A percentile compares a stretch with the other conserved stretches of the same genome.
Conservation (phyloP, 1,140 invertebrate genomes). For the Platyscapa corneri region DNA sequence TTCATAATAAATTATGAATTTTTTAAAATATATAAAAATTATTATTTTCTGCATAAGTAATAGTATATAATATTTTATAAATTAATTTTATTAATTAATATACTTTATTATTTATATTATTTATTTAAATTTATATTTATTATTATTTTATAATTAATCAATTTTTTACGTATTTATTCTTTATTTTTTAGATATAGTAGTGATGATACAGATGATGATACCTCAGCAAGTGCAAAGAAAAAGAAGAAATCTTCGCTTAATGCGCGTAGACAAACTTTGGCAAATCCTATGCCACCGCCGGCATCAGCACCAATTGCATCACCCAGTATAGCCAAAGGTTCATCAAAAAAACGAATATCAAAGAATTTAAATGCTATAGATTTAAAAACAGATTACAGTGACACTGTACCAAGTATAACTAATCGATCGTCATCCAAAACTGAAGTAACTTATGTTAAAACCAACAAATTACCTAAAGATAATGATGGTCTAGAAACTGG, state of each 20-base stretch:
- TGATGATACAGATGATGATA: slow-evolving; percentile 70
- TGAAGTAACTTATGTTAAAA: slow-evolving; percentile 64
- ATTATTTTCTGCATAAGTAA: no score
- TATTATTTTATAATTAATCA: no score
- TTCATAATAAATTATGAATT: no score
- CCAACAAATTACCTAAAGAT: slow-evolving; percentile 67
- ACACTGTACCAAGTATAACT: slow-evolving; percentile 41
- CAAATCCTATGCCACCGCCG: slow-evolving; percentile 72
- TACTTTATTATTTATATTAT: no score
- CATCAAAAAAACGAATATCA: slow-evolving; percentile 58
- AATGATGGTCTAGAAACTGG: slow-evolving; percentile 78
- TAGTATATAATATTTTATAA: no score
- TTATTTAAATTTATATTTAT: no score
- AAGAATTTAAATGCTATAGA: slow-evolving; percentile 60
- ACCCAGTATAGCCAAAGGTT: slow-evolving; percentile 54
- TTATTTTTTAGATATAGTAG: slow-evolving; percentile 67
- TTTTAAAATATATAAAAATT: no score
- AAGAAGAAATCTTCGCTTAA: slow-evolving; percentile 64
- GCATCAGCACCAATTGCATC: slow-evolving; percentile 48
- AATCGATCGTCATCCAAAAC: slow-evolving; percentile 56
- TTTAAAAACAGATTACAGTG: slow-evolving; percentile 54
- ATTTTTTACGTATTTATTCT: not conserved
- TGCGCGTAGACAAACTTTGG: slow-evolving; percentile 67
- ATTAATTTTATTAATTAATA: no score
- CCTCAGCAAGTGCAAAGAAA: slow-evolving; percentile 54